These are phyloP conservation scores for Papio anubis DNA, from an alignment of 2,113 vertebrate species.

Conservation along the genomic window DNA sequence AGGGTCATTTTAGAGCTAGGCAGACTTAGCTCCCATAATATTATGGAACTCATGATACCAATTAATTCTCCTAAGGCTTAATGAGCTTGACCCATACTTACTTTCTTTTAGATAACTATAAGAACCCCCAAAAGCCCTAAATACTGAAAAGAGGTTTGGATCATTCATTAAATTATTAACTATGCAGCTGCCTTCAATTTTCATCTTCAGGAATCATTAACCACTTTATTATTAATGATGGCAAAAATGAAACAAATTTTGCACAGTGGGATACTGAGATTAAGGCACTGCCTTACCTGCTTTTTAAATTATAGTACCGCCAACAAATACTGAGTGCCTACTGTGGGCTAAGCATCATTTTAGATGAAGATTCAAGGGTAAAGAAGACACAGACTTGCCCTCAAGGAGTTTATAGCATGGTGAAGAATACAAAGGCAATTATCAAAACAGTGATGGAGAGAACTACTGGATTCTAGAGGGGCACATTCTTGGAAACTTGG, in stretches of 20 bases:
- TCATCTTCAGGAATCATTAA: background rate
- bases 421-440: background rate
- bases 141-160: background rate
- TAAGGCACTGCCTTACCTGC: background rate
- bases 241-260: background rate
- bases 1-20: background rate
- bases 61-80: background rate
- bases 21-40: background rate
- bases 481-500: background rate
- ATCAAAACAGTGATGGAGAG: background rate
- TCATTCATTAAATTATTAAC: background rate
- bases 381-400: background rate
- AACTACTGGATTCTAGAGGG: background rate
- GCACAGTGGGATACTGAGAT: background rate
- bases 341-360: rapidly evolving
- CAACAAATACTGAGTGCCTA: background rate
- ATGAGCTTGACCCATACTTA: background rate
- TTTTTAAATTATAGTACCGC: background rate
- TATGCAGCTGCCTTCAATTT: background rate
- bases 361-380: background rate
- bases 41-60: background rate
- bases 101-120: background rate
- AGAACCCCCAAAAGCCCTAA: background rate
- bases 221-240: background rate
- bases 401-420: background rate